Evolutionary conservation across 1,140 invertebrate genomes (phyloP), one percentile per base, ranked within the genome.

Genomic region (Drosophila saltans): DNA sequence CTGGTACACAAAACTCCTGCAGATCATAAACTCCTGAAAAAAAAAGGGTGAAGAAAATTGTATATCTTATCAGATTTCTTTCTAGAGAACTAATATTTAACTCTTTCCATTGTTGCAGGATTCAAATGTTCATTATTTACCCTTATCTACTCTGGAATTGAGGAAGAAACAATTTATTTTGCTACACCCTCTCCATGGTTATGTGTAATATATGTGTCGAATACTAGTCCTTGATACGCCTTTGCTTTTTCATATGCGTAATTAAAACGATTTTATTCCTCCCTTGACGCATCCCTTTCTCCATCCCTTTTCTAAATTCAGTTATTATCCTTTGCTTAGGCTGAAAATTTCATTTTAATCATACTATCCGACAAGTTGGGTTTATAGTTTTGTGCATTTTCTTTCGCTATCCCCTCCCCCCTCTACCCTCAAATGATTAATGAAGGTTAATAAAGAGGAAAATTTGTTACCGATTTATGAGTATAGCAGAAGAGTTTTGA

Each of bases 391-490:
- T 78, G 63, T 68, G 63, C 30, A 58, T 62, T 67, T 52, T 28
- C 57, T 72, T 48, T 8, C 16, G 7, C 45, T 52, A 2, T 10
- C 7, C 6, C 45, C 24, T 2, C 1, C 21, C 9, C 16, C 43
- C n/a, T n/a, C 16, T 36, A 10, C 36, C 36, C 24, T 63, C 11
- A 36, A 79, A 64, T 83, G 84, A 89, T 89, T 88, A 88, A 88
- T 88, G 78, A 80, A 80, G 80, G 75, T 71, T 86, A 86, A 88
- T 80, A 86, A 75, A 57, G 73, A 39, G 83, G 76, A 83, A 86
- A 88, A 75, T 80, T 59, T 78, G 69, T 69, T 63, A 59, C 33
- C 83, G 64, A 81, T 72, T 58, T 68, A 40, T 43, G 16, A 62
- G 11, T 24, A 16, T 16, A 16, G 16, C 16, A 7, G 21, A 41